Evolutionary conservation across 2,888 invertebrate genomes (phyloP).

Genomic region (Acrocera orbiculus): DNA sequence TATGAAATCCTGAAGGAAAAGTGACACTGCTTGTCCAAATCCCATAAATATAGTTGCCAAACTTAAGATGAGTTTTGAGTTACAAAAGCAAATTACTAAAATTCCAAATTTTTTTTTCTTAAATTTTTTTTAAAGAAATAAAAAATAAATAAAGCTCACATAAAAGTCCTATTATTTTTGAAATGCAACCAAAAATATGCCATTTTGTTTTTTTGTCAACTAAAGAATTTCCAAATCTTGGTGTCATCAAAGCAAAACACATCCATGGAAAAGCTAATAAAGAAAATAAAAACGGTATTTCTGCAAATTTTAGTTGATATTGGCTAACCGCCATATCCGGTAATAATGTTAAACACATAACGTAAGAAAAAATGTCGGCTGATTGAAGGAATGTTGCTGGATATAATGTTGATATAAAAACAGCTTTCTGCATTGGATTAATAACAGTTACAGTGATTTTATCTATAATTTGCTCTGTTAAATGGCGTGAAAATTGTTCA

Average conservation of each 20-base stretch:
- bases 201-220: conserved; percentile 25
- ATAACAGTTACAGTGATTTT: conserved; percentile 23
- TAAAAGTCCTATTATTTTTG: conserved; percentile 24
- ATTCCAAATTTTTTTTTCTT: too few relatives aligned
- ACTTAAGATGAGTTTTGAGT: conserved; percentile 26
- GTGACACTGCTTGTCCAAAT: conserved; percentile 28
- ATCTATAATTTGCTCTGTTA: conserved; percentile 22
- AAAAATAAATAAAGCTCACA: conserved; percentile 19
- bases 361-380: conserved; percentile 28
- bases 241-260: conserved; percentile 31
- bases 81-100: conserved; percentile 28
- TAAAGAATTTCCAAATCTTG: conserved; percentile 25
- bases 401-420: conserved; percentile 25
- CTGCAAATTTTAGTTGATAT: conserved; percentile 28
- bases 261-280: conserved; percentile 31
- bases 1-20: conserved; percentile 27
- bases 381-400: conserved; percentile 26
- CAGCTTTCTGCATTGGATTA: conserved; percentile 23
- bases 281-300: conserved; percentile 29
- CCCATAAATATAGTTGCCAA: conserved; percentile 28
- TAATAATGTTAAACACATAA: conserved; percentile 29
- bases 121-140: too few relatives aligned
- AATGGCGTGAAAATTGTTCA: conserved; percentile 23
- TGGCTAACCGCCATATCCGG: conserved; percentile 26
- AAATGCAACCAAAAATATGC: conserved; percentile 27